Evolutionary conservation across 2,888 invertebrate genomes (phyloP).

Genomic region (Campaea margaritaria): DNA sequence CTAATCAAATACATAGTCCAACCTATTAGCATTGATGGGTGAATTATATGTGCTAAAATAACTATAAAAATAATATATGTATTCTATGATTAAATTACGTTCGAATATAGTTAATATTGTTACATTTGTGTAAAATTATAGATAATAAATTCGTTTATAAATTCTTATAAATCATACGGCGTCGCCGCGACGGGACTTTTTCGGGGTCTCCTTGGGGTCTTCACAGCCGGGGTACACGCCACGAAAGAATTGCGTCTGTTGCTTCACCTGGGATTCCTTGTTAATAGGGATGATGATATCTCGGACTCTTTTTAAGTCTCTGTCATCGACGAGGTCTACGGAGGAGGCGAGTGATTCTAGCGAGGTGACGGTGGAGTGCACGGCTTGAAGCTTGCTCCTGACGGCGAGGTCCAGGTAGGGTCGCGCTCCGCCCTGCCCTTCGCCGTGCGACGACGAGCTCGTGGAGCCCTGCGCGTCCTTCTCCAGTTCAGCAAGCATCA

Average conservation of each 20-base stretch:
- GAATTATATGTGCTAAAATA: background rate
- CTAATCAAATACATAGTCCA: too few relatives aligned
- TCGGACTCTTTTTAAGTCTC: constrained; percentile 59
- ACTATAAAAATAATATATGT: background rate
- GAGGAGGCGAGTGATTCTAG: constrained; percentile 82
- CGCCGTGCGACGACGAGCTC: constrained; percentile 37
- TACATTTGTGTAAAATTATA: constrained; percentile 19
- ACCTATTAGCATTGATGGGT: too few relatives aligned
- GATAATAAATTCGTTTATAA: constrained; percentile 22
- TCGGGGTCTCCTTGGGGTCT: constrained; percentile 51
- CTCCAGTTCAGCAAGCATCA: constrained; percentile 76
- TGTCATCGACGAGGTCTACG: constrained; percentile 56
- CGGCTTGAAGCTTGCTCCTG: constrained; percentile 52
- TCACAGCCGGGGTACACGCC: constrained; percentile 66
- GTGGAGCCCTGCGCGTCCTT: constrained; percentile 44
- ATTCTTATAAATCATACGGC: constrained; percentile 30
- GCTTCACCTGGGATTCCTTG: constrained; percentile 73
- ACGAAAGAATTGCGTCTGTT: constrained; percentile 60
- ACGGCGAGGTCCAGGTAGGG: constrained; percentile 64
- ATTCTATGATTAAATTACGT: background rate
- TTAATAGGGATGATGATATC: constrained; percentile 54
- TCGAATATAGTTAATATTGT: background rate
- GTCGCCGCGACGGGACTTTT: constrained; percentile 58
- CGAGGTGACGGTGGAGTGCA: constrained; percentile 83
- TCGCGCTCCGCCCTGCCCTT: constrained; percentile 15